Conservation (phyloP, 1,140 invertebrate species). For the Leptinotarsa undecemlineata region DNA sequence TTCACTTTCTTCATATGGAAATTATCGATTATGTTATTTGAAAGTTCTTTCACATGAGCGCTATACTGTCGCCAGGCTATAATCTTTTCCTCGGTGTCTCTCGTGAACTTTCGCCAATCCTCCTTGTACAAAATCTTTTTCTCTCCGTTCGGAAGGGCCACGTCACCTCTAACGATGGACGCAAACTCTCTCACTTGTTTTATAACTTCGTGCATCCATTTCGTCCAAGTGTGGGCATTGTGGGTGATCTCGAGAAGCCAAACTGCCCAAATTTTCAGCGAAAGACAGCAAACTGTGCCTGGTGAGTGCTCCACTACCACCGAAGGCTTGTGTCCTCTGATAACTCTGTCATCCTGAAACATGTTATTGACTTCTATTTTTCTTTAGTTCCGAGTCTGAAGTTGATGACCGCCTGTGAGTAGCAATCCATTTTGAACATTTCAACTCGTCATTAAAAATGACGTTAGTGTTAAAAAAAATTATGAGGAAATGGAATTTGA, state of each 20-base stretch:
- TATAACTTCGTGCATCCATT: conserved; percentile 45
- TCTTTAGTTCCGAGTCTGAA: too few relatives aligned
- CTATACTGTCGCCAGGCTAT: conserved; percentile 47
- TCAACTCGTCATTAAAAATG: too few relatives aligned
- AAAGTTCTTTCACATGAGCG: conserved; percentile 46
- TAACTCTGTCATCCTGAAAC: conserved; percentile 10
- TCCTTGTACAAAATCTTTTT: conserved; percentile 40
- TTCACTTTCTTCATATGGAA: conserved; percentile 43
- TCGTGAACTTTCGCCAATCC: conserved; percentile 45
- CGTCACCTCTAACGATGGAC: conserved; percentile 41
- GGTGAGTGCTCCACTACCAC: conserved; percentile 43
- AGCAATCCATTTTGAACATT: too few relatives aligned
- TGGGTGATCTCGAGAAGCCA: conserved; percentile 48
- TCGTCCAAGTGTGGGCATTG: conserved; percentile 50
- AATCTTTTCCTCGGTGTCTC: conserved; percentile 43
- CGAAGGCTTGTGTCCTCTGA: conserved; percentile 43
- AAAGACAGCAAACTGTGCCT: conserved; percentile 45
- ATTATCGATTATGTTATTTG: conserved; percentile 42
- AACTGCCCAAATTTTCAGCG: conserved; percentile 47
- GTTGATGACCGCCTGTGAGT: too few relatives aligned
- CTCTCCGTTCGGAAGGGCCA: conserved; percentile 33
- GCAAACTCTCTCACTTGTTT: conserved; percentile 41
- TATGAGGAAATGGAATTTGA: too few relatives aligned
- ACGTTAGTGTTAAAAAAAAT: too few relatives aligned
- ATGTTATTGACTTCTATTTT: too few relatives aligned